Evolutionary conservation across 2,797 vertebrate genomes (phyloP).

Genomic region (Anomalospiza imberbis): DNA sequence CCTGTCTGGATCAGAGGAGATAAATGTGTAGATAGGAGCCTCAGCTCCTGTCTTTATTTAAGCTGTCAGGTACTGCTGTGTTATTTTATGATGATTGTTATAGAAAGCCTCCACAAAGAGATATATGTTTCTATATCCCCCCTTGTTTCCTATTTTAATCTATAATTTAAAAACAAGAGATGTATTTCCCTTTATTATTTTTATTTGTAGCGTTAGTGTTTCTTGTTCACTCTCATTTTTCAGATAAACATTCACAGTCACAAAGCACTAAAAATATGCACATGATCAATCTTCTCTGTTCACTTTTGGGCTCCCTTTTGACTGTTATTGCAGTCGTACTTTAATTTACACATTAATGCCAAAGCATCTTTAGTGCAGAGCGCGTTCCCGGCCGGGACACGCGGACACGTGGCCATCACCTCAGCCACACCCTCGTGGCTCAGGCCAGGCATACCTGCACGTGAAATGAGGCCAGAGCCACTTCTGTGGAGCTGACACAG

Average conservation of each 20-base stretch:
- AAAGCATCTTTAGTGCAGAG: neutral
- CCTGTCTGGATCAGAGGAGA: constrained; percentile 58
- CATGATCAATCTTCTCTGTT: constrained; percentile 36
- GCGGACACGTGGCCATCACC: fast-evolving
- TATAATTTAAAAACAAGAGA: constrained; percentile 63
- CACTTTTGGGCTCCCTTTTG: constrained; percentile 25
- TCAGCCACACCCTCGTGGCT: fast-evolving
- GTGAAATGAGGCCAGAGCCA: neutral
- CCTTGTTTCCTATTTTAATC: constrained; percentile 56
- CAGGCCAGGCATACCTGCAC: fast-evolving
- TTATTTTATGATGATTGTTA: constrained; percentile 64
- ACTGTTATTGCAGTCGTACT: neutral
- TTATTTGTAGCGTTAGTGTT: constrained; percentile 38
- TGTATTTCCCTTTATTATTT: constrained; percentile 57
- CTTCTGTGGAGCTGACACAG: fast-evolving
- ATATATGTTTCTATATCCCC: constrained; percentile 34
- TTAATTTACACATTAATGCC: constrained; percentile 46
- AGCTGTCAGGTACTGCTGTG: constrained; percentile 49
- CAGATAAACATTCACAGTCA: constrained; percentile 27
- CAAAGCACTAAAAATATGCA: constrained; percentile 61
- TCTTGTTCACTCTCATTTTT: constrained; percentile 26
- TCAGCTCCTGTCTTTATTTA: constrained; percentile 56
- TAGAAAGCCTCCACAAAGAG: constrained; percentile 41
- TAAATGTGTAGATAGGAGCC: constrained; percentile 59
- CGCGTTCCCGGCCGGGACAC: neutral